Percentiles rank a stretch among this genome's conserved stretches.
These are phyloP conservation scores for Sarcophilus harrisii DNA, from an alignment of 2,797 vertebrate genomes.

Conservation along the genomic window DNA sequence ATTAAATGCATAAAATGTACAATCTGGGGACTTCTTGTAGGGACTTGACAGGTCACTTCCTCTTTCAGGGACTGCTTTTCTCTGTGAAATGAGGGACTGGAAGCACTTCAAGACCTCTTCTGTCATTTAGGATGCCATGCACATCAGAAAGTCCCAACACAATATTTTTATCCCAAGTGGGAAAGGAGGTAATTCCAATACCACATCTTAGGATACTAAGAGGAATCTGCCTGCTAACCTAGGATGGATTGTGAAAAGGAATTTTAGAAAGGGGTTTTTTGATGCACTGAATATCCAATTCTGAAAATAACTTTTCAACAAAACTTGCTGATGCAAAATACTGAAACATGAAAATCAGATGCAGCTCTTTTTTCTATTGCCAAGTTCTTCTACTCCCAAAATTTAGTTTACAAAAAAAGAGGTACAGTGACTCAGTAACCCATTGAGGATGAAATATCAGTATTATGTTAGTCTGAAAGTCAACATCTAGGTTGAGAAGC, in stretches of 20 bases:
- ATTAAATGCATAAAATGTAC: background rate
- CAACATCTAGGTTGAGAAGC: slow-evolving; percentile 3
- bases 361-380: slow-evolving; percentile 13
- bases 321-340: slow-evolving; percentile 44
- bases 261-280: slow-evolving; percentile 48
- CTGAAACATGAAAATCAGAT: slow-evolving; percentile 50
- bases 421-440: background rate
- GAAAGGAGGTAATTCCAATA: slow-evolving; percentile 29
- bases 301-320: slow-evolving; percentile 29
- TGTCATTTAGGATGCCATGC: background rate
- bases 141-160: slow-evolving; percentile 9
- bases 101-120: background rate
- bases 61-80: background rate
- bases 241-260: slow-evolving; percentile 20
- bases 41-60: background rate
- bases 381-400: slow-evolving; percentile 11
- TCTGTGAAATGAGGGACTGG: background rate
- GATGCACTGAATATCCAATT: slow-evolving; percentile 49
- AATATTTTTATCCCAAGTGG: slow-evolving; percentile 42
- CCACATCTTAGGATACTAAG: slow-evolving; percentile 1
- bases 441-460: slow-evolving; percentile 16
- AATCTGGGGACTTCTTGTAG: background rate
- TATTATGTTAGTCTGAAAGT: background rate
- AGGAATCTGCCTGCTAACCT: slow-evolving; percentile 42
- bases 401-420: background rate